Base-by-base conservation (phyloP, 2,113 vertebrate species). In the Heterocephalus glaber region DNA sequence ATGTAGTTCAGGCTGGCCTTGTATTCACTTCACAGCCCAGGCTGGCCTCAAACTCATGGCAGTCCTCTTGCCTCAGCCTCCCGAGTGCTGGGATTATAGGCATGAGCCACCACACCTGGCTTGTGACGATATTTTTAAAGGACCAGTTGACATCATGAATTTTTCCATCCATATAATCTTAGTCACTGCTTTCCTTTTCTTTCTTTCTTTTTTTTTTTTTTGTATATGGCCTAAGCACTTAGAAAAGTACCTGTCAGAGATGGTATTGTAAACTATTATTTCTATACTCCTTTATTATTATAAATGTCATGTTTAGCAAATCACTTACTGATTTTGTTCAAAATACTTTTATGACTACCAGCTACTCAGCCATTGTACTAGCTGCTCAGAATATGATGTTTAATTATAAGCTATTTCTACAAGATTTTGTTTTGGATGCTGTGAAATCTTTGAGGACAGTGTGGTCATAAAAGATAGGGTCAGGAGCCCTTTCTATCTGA, bases 271-370 rank as follows among this genome's bases (percentile, higher is more conserved):
- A 61, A 94, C 74, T 60, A 44, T 76, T 77, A n/a, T 87, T 74
- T 87, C 61, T 90, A n/a, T n/a, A 7, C 49, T 91, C 10, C 54
- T 58, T 91, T 92, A 22, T 83, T 92, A 14, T 77, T 72, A 47
- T 84, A 44, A 41, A 44, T 44, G 11, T 44, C 41, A 74, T 26
- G 7, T 86, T 90, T 54, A 86, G n/a, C 19, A 86, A 63, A 66
- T 86, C 66, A 47, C 79, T 85, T n/a, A 28, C 22, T 13, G 41
- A 74, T 60, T 41, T 96, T 93, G 35, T 95, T 86, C 70, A 92
- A 20, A 92, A 94, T 92, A 41, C 28, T 86, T 77, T 80, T 80
- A 47, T 93, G 38, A 90, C 20, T 9, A 66, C 49, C 17, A 85
- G 8, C 61, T 79, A 47, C 41, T 80, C 56, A 92, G 22, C 10